phyloP scores from a whole-genome alignment of 2,113 vertebrate species.

The Agelaius phoeniceus region DNA sequence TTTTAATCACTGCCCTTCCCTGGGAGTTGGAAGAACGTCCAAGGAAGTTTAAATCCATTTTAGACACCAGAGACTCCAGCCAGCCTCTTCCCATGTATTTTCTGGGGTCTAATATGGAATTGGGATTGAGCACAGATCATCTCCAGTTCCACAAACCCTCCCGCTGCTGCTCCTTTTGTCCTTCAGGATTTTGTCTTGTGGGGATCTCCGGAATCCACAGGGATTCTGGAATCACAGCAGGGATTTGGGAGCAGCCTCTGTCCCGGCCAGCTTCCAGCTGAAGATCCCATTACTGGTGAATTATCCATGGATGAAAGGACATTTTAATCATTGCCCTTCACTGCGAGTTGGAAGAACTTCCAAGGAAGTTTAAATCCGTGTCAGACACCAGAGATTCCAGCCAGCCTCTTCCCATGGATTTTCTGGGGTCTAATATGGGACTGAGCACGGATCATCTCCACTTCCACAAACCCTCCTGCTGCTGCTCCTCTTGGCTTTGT shows the following conservation, averaged over 20 bases:
- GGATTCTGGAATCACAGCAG: no score
- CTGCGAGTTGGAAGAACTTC: neutral
- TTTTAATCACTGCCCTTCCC: neutral
- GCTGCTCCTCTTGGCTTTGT: neutral
- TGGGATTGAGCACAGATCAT: no score
- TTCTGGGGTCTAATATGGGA: fast-evolving
- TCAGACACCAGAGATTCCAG: neutral
- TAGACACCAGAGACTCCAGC: no score
- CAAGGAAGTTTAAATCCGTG: fast-evolving
- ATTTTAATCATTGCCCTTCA: neutral
- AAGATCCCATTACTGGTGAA: neutral
- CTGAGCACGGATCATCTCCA: fast-evolving
- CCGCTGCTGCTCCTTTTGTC: no score
- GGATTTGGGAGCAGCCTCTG: neutral
- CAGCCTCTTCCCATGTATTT: no score
- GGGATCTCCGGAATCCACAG: no score
- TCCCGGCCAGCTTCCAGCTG: no score
- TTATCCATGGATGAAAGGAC: neutral
- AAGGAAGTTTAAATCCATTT: no score
- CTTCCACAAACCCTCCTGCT: neutral
- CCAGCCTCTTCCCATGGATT: neutral
- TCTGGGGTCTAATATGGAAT: no score
- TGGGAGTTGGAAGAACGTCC: neutral
- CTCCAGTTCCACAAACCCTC: no score
- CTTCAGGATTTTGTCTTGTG: no score